Percentiles rank a stretch among this genome's conserved stretches.
Evolutionary conservation across 1,140 invertebrate species (phyloP).

Genomic region (Pseudomyrmex gracilis): DNA sequence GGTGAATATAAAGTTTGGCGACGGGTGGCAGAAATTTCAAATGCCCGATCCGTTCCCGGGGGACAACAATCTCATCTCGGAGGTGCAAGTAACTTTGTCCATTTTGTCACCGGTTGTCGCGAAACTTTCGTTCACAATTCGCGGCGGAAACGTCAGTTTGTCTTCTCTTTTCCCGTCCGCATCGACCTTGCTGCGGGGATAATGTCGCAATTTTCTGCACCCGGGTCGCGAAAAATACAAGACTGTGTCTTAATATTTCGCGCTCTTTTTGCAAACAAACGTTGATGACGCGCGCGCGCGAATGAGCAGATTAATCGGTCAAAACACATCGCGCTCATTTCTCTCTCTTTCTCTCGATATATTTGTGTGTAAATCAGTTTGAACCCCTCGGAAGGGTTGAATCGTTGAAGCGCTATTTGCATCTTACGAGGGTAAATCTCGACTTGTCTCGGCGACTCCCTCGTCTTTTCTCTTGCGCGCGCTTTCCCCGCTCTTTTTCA

Average conservation of each 20-base stretch:
- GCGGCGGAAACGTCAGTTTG: neutral
- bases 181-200: neutral
- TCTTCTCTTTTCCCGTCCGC: neutral
- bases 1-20: constrained; percentile 31
- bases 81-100: constrained; percentile 62
- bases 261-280: neutral
- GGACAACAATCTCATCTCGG: constrained; percentile 52
- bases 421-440: constrained; percentile 18
- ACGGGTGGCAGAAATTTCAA: constrained; percentile 33
- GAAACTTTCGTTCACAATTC: constrained; percentile 43
- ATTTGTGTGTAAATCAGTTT: neutral
- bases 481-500: neutral
- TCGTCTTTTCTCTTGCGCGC: neutral
- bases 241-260: neutral
- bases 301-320: neutral
- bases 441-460: neutral
- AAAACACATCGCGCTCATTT: no score
- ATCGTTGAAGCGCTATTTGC: constrained; percentile 15
- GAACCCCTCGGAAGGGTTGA: neutral
- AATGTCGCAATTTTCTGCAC: constrained; percentile 9
- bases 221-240: constrained; percentile 39
- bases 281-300: neutral
- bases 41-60: constrained; percentile 31
- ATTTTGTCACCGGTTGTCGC: constrained; percentile 60
- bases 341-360: neutral